Conservation (phyloP, 2,888 invertebrate genomes). For the Patella depressa region DNA sequence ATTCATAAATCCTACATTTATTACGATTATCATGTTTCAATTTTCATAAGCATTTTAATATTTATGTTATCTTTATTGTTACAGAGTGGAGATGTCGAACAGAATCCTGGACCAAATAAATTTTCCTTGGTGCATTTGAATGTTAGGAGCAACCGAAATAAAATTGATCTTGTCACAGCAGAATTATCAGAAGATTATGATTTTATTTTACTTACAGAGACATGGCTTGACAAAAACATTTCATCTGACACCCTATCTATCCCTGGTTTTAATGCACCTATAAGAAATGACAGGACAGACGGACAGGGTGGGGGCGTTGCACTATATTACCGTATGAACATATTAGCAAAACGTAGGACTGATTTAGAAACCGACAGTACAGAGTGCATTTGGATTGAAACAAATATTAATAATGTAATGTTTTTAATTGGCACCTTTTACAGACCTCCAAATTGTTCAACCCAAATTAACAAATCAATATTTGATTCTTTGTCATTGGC, state of each 20-base stretch:
- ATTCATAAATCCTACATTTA: too few species aligned
- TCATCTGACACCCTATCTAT: neutral
- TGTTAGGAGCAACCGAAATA: too few species aligned
- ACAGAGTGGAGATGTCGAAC: too few species aligned
- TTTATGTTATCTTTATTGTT: too few species aligned
- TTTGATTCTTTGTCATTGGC: neutral
- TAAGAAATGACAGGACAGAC: neutral
- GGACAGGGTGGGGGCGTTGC: neutral
- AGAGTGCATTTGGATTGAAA: neutral
- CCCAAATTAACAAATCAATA: neutral
- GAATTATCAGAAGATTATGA: neutral
- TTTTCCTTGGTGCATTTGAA: too few species aligned
- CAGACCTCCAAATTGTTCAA: neutral
- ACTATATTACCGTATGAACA: neutral
- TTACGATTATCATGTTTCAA: too few species aligned
- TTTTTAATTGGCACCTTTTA: slow-evolving; percentile 2
- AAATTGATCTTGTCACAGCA: neutral
- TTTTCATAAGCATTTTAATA: too few species aligned
- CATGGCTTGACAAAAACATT: neutral
- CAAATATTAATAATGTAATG: neutral
- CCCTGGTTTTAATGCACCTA: neutral
- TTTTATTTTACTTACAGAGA: neutral
- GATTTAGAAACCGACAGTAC: neutral
- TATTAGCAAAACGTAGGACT: neutral
- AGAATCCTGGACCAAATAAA: too few species aligned